phyloP scores from a whole-genome alignment of 2,113 vertebrate species.

The Passerina amoena region DNA sequence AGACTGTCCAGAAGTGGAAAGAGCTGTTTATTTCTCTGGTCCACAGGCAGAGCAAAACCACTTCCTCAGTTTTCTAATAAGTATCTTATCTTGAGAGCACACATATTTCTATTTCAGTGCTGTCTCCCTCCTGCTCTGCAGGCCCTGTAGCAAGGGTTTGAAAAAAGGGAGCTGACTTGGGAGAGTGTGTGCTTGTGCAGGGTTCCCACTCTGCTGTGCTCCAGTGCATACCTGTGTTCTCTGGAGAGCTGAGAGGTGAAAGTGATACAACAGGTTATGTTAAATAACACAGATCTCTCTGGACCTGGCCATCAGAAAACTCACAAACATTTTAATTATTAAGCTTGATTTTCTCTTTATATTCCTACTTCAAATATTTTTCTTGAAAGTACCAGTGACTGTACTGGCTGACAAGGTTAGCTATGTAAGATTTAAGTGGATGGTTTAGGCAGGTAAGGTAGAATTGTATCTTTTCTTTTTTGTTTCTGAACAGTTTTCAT shows the following conservation, averaged over 20 bases:
- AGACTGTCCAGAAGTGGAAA: conserved; percentile 44
- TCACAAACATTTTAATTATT: not conserved
- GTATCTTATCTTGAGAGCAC: conserved; percentile 63
- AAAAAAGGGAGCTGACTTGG: not conserved
- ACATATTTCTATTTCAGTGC: conserved; percentile 57
- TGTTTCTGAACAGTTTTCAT: not conserved
- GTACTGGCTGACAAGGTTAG: not conserved
- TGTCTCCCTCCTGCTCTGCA: not conserved
- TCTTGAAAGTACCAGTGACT: not conserved
- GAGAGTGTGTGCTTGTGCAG: not conserved
- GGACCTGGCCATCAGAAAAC: not conserved
- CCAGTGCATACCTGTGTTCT: not conserved
- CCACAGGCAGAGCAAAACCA: conserved; percentile 65
- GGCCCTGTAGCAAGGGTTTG: not conserved
- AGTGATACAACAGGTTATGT: not conserved
- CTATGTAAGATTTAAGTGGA: not conserved
- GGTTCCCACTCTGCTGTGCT: not conserved
- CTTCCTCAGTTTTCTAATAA: conserved; percentile 71
- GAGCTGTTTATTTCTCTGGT: conserved; percentile 45
- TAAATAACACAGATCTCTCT: not conserved
- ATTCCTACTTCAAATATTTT: not conserved
- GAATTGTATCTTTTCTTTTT: not conserved
- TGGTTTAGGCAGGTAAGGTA: not conserved
- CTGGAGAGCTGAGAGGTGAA: not conserved
- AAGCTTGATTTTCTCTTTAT: not conserved